phyloP scores from a whole-genome alignment of 2,888 invertebrate species.

The Podabrus alpinus region DNA sequence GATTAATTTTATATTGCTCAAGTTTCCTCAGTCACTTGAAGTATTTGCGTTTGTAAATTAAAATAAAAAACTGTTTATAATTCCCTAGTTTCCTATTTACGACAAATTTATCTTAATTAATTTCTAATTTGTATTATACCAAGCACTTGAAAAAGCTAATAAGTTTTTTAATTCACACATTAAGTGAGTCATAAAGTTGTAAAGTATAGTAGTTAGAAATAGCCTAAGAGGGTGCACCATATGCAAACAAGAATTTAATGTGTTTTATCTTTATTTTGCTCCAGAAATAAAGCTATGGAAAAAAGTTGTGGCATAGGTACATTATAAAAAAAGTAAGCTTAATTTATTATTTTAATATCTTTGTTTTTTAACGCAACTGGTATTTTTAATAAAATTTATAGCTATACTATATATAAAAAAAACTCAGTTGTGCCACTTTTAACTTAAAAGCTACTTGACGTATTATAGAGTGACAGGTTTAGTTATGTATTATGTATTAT shows the following conservation, averaged over 20 bases:
- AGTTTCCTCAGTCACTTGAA: not conserved
- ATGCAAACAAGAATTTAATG: conserved; percentile 33
- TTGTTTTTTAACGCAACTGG: not conserved
- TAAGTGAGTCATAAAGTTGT: conserved; percentile 35
- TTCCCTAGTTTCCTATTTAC: not conserved
- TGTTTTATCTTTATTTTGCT: conserved; percentile 27
- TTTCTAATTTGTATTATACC: conserved; percentile 24
- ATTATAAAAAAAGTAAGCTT: not conserved
- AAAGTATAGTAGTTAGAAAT: conserved; percentile 21
- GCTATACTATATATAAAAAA: not conserved
- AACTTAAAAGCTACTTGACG: conserved; percentile 20
- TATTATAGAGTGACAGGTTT: conserved; percentile 35
- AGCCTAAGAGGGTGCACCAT: conserved; percentile 35
- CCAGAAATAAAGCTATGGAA: not conserved
- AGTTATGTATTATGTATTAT: conserved; percentile 42
- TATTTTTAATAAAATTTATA: not conserved
- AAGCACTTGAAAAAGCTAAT: conserved; percentile 24
- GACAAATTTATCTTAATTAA: conserved; percentile 27
- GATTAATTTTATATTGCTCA: not conserved
- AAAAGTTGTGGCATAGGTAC: not conserved
- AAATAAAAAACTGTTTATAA: not conserved
- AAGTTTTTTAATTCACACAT: conserved; percentile 35
- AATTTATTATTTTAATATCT: not conserved
- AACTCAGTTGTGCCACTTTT: conserved; percentile 6
- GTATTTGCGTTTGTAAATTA: not conserved